A percentile compares a stretch with the other conserved stretches of the same genome.
Evolutionary conservation across 1,140 invertebrate species (phyloP).

Genomic region (Palaemon carinicauda): DNA sequence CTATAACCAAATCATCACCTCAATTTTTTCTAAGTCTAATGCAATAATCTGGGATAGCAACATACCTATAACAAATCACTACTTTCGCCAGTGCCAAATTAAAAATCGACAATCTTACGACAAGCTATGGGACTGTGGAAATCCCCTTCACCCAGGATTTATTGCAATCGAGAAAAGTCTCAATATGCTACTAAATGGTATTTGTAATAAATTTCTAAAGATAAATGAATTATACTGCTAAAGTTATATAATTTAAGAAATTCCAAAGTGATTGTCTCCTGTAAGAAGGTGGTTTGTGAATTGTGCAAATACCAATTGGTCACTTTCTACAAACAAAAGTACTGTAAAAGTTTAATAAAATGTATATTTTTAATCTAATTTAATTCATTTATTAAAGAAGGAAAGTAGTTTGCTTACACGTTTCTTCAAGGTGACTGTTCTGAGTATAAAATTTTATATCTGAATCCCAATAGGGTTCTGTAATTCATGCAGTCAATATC

Average conservation of each 20-base stretch:
- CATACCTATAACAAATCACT: slow-evolving; percentile 24
- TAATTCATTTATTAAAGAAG: no score
- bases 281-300: background rate
- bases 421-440: no score
- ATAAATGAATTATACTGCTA: slow-evolving; percentile 8
- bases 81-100: background rate
- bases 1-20: slow-evolving; percentile 18
- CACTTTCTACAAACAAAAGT: no score
- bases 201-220: slow-evolving; percentile 26
- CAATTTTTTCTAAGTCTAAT: background rate
- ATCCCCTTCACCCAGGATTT: slow-evolving; percentile 38
- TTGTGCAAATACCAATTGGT: no score
- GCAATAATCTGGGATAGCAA: slow-evolving; percentile 37
- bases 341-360: no score
- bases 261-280: no score
- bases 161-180: slow-evolving; percentile 24
- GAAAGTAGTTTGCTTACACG: no score
- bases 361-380: no score
- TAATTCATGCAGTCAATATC: no score
- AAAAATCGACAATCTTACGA: slow-evolving; percentile 1
- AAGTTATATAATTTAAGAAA: background rate
- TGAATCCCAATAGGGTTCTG: no score
- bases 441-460: no score
- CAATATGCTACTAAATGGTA: slow-evolving; percentile 44
- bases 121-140: slow-evolving; percentile 36